Base-by-base conservation (phyloP, 2,888 invertebrate genomes). In the Sesamia inferens region DNA sequence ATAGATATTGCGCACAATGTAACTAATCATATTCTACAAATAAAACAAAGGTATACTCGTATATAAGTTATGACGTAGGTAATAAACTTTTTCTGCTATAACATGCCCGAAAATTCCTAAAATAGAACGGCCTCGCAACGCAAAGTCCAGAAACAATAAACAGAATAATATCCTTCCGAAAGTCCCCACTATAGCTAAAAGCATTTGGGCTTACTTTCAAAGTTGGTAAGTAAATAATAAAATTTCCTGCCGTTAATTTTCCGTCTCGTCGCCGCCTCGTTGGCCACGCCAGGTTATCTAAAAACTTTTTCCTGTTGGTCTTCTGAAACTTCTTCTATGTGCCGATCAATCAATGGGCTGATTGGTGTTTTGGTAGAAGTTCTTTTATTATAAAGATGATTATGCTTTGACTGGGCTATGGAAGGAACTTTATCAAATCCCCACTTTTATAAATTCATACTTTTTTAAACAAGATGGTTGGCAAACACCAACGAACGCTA, bases 221-320 rank as follows among this genome's bases (percentile, higher is more conserved):
- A 86, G 65, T 85, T 71, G 48, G 68, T 74, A 85, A 85, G 81
- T 83, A 83, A 83, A 84, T 85, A 86, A 81, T 86, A 79, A 85
- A 86, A 85, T 85, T 83, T 71, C 71, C 58, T 59, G 44, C 63
- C 71, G 85, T 77, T 85, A 86, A 85, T 85, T 85, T 86, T 84
- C 85, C 81, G 81, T 76, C 69, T 78, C 83, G 74, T 79, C 82
- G 77, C 75, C 77, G 59, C 61, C 61, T 71, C 59, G 73, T 73
- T 70, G 73, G 61, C 65, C 48, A 72, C 62, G 71, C 69, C 66
- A 71, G 68, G 62, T 61, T 58, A 70, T 59, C 63, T 76, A 69
- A 80, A 86, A 84, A 77, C 71, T 85, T 84, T 61, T 58, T 58
- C 68, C n/a, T 63, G 39, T 31, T n/a, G 16, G 55, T 76, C 71